Evolutionary conservation across 2,888 invertebrate species (phyloP).

Genomic region (Troides aeacus): DNA sequence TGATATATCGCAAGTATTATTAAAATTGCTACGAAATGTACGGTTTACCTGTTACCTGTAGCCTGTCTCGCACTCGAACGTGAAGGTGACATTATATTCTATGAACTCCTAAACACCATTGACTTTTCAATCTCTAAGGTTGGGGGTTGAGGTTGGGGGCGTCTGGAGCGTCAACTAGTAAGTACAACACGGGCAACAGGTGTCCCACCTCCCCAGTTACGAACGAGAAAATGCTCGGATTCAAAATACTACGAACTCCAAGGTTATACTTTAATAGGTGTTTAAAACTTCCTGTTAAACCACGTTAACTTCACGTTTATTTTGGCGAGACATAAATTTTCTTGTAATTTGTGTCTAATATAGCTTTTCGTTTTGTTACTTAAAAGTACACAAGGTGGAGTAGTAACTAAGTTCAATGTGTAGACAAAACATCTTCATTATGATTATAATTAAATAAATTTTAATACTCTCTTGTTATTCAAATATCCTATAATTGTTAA

Average conservation of each 20-base stretch:
- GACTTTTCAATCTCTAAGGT: slow-evolving; percentile 7
- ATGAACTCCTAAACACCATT: background rate
- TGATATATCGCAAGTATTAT: background rate
- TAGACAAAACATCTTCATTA: no score
- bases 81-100: slow-evolving; percentile 3
- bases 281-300: background rate
- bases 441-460: no score
- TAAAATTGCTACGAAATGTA: background rate
- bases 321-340: no score
- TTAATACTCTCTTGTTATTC: no score
- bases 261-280: background rate
- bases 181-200: slow-evolving; percentile 14
- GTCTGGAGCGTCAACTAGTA: background rate
- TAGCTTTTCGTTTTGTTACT: no score
- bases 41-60: background rate
- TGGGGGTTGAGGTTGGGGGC: background rate
- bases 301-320: no score
- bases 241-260: background rate
- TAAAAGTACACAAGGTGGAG: no score
- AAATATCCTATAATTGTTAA: no score
- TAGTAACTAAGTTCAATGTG: no score
- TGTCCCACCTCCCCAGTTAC: slow-evolving; percentile 12
- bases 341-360: no score
- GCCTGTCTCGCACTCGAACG: background rate
- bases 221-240: background rate